Conservation (phyloP, 2,888 invertebrate species). For the Ptilodon capucinus region DNA sequence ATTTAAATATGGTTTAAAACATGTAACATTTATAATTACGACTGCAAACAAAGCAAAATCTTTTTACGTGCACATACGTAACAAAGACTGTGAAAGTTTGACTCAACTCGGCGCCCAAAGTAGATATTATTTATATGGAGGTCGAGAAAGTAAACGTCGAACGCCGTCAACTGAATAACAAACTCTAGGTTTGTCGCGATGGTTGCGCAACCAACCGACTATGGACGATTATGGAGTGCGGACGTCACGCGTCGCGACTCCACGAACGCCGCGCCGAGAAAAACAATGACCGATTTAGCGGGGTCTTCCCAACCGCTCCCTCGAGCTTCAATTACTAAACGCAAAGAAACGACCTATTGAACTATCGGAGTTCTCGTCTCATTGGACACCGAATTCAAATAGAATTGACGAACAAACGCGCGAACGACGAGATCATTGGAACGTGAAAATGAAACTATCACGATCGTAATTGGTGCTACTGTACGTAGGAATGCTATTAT, state of each 20-base stretch:
- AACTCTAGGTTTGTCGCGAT: constrained; percentile 51
- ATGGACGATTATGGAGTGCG: constrained; percentile 57
- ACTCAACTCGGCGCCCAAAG: constrained; percentile 37
- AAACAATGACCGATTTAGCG: constrained; percentile 45
- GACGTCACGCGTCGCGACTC: constrained; percentile 59
- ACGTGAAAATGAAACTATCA: constrained; percentile 78
- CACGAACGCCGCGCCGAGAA: constrained; percentile 48
- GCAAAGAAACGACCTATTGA: constrained; percentile 51
- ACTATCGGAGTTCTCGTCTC: constrained; percentile 45
- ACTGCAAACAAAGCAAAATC: constrained; percentile 17
- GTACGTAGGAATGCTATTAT: constrained; percentile 66
- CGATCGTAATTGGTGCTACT: constrained; percentile 69
- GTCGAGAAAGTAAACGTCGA: constrained; percentile 72
- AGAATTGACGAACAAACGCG: constrained; percentile 61
- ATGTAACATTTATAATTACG: constrained; percentile 13
- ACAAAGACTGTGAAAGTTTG: constrained; percentile 45
- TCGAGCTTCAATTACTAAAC: constrained; percentile 22
- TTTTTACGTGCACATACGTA: constrained; percentile 24
- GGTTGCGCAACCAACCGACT: constrained; percentile 68
- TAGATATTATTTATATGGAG: constrained; percentile 57
- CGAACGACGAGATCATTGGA: constrained; percentile 62
- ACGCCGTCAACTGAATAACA: constrained; percentile 63
- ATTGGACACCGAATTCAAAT: constrained; percentile 56
- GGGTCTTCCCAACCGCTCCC: constrained; percentile 37
- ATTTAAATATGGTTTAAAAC: constrained; percentile 25